Percentiles rank a stretch among this genome's conserved stretches.
Conservation (phyloP, 2,113 vertebrate genomes). For the Uria lomvia region DNA sequence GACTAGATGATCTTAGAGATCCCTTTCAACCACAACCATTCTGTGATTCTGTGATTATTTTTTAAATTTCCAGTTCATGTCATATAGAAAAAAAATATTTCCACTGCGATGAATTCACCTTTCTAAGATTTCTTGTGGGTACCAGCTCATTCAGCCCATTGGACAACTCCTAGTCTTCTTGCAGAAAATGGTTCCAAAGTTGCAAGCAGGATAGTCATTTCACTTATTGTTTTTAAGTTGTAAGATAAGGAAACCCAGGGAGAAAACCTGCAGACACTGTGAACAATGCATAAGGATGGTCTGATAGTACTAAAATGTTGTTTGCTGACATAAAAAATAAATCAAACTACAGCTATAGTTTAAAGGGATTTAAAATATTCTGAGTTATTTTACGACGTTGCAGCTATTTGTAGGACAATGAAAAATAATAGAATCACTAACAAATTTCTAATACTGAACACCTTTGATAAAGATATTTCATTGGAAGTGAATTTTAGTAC, state of each 20-base stretch:
- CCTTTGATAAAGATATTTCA: neutral
- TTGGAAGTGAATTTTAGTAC: neutral
- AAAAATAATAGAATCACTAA: neutral
- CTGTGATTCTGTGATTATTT: neutral
- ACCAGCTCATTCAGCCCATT: neutral
- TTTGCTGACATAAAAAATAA: neutral
- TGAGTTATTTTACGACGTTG: neutral
- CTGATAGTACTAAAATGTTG: neutral
- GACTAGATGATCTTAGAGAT: neutral
- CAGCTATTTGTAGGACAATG: neutral
- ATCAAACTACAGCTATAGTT: accelerated
- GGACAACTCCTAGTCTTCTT: neutral
- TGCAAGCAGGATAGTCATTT: neutral
- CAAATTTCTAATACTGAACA: neutral
- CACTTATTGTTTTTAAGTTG: neutral
- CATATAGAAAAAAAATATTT: neutral
- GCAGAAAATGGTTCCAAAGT: neutral
- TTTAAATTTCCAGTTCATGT: neutral
- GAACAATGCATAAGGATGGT: neutral
- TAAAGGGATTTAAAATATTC: neutral
- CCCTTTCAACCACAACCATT: neutral
- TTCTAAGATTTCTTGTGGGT: neutral
- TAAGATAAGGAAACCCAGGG: neutral
- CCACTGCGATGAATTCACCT: neutral
- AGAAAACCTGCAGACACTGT: neutral